Conservation (phyloP, 2,797 vertebrate genomes). For the Nannoperca australis region DNA sequence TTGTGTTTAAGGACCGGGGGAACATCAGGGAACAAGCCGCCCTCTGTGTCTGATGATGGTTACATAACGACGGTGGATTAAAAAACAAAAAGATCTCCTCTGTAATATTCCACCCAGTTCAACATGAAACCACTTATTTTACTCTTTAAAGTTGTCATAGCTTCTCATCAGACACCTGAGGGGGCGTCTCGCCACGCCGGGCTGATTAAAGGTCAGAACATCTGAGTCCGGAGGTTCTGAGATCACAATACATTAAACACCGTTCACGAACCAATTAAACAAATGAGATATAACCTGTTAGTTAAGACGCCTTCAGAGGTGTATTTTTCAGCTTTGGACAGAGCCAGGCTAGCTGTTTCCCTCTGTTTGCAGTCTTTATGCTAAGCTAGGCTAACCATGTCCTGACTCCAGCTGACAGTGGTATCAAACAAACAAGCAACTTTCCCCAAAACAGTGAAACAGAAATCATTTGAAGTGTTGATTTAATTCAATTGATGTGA, state of each 20-base stretch:
- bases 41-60: conserved; percentile 31
- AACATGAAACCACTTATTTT: conserved; percentile 19
- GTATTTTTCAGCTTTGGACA: too few species aligned
- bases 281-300: too few species aligned
- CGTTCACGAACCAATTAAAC: neutral
- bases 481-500: too few species aligned
- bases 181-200: conserved; percentile 13
- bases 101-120: conserved; percentile 40
- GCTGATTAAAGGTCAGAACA: neutral
- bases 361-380: neutral
- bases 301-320: too few species aligned
- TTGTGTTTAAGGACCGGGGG: conserved; percentile 39
- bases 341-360: conserved; percentile 3
- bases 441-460: too few species aligned
- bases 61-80: conserved; percentile 35
- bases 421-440: neutral
- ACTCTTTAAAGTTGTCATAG: neutral
- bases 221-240: neutral
- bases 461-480: too few species aligned
- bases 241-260: too few species aligned
- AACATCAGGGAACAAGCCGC: conserved; percentile 49
- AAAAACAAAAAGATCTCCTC: conserved; percentile 34
- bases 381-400: neutral
- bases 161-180: conserved; percentile 33
- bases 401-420: neutral